Conservation (phyloP, 30 jellyfish, hydroid and myxozoan genomes). For the Hydractinia symbiolongicarpus region DNA sequence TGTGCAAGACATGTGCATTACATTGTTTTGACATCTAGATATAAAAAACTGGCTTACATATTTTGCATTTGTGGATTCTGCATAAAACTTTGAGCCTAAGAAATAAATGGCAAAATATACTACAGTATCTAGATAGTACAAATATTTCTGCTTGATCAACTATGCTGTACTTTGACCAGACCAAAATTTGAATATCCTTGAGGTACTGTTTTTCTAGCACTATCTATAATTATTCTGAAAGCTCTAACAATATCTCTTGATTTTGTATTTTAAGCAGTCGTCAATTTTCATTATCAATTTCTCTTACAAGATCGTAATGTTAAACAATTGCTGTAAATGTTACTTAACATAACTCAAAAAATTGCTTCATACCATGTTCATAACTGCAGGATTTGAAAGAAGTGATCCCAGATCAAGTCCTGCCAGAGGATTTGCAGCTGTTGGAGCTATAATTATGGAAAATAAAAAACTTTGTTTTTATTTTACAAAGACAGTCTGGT, state of each 20-base stretch:
- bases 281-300: too few relatives aligned
- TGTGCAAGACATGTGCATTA: background rate
- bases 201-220: too few relatives aligned
- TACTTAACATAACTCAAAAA: background rate
- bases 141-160: too few relatives aligned
- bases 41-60: constrained; percentile 42
- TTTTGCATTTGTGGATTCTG: constrained; percentile 90
- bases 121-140: too few relatives aligned
- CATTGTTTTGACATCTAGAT: background rate
- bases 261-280: too few relatives aligned
- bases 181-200: too few relatives aligned
- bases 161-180: too few relatives aligned
- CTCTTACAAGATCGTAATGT: too few relatives aligned
- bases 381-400: constrained; percentile 93
- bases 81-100: constrained; percentile 94
- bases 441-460: background rate
- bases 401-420: constrained; percentile 87
- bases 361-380: constrained; percentile 74
- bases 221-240: too few relatives aligned
- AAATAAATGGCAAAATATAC: background rate
- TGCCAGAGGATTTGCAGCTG: constrained; percentile 55
- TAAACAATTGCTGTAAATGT: too few relatives aligned
- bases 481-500: background rate
- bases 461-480: background rate
- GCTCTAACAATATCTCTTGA: too few relatives aligned